Base-by-base conservation (phyloP, 2,113 vertebrate species). In the Malurus melanocephalus region DNA sequence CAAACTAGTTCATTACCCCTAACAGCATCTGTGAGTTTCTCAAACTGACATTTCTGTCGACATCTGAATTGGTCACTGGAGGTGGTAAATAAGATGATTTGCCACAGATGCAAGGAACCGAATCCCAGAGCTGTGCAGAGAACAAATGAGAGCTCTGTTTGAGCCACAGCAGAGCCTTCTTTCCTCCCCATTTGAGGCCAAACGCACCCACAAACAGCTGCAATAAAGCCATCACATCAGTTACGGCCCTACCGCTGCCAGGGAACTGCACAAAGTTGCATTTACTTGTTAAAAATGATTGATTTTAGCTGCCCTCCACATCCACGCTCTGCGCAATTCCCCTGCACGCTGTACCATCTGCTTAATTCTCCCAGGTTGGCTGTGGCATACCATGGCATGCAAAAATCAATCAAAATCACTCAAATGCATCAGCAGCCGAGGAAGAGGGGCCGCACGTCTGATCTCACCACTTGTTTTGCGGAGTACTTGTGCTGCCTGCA, bases 31-130 rank as follows among this genome's bases (percentile, higher is more conserved):
- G 73, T 52, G 88, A 86, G 55, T 78, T 92, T 89, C 75, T 85
- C 57, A 65, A 92, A 87, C 46, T 81, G 86, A 62, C 59, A 26
- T 91, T 91, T 90, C 86, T 94, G 61, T 66, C 30, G 46, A 88
- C 77, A 93, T 92, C 66, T 73, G 83, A 94, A 79, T 92, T 76
- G 59, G 86, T 90, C 88, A 81, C 83, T 88, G 84, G 88, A 90
- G 92, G 86, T 88, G 88, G 88, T 93, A 93, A 96, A 95, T 92
- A 92, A 93, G 75, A 95, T 82, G 87, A 92, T 95, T 94, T 87
- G 75, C 92, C 92, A 93, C 93, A 90, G 94, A 95, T 95, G 93
- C 0, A 8, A 87, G 84, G 88, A 93, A 86, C 28, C 1, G 0
- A 90, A 94, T 95, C 92, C 69, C 21, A 1, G 86, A 94, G 64